Evolutionary conservation across 2,113 vertebrate genomes (phyloP).

Genomic region (Trichechus manatus): DNA sequence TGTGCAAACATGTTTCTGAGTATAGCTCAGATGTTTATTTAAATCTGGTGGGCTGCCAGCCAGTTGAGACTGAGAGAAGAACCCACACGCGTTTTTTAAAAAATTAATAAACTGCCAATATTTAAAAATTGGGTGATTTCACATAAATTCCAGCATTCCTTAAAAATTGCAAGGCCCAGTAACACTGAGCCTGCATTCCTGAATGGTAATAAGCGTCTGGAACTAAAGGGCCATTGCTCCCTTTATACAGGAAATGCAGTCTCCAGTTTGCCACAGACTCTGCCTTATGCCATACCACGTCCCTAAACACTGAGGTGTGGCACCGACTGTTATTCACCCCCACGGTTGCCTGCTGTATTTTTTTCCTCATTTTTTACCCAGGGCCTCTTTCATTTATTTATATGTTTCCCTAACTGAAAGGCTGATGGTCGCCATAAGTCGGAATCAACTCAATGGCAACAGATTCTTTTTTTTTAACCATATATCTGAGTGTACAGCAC

Average conservation of each 20-base stretch:
- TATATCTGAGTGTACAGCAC: too few species aligned
- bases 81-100: neutral
- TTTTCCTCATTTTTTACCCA: neutral
- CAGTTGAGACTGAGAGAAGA: neutral
- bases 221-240: neutral
- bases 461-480: neutral
- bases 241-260: neutral
- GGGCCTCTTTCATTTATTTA: neutral
- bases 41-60: constrained; percentile 19
- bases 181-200: neutral
- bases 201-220: neutral
- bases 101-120: neutral
- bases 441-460: neutral
- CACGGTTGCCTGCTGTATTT: neutral
- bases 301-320: rapidly evolving
- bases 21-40: constrained; percentile 17
- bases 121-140: neutral
- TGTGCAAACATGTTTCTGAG: neutral
- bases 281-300: rapidly evolving
- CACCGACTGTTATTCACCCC: neutral
- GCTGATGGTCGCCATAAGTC: neutral
- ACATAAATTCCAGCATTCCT: neutral
- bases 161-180: neutral
- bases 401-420: neutral
- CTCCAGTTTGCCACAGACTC: neutral